Evolutionary conservation across 2,113 vertebrate genomes (phyloP).

Genomic region (Telmatochromis sp.): DNA sequence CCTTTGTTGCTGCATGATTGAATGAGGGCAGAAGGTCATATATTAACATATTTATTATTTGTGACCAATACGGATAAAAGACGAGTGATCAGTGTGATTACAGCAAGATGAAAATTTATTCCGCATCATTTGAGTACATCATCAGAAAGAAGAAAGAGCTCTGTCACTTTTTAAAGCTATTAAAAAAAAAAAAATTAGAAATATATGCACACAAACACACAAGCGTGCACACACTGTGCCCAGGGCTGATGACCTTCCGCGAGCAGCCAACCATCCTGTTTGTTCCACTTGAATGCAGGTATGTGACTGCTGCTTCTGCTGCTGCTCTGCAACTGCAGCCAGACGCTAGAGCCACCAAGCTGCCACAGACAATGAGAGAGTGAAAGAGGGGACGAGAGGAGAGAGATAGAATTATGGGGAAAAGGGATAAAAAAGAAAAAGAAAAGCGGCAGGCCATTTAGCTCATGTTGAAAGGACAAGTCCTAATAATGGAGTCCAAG

Average conservation of each 20-base stretch:
- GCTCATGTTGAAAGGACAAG: constrained; percentile 37
- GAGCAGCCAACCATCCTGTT: constrained; percentile 72
- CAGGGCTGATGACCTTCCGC: constrained; percentile 68
- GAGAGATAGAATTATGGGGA: neutral
- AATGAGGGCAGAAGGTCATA: neutral
- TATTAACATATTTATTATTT: neutral
- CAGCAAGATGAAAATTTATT: neutral
- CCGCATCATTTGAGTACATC: neutral
- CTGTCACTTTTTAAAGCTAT: neutral
- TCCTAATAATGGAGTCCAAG: constrained; percentile 34
- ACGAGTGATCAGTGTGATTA: neutral
- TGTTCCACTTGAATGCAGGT: constrained; percentile 74
- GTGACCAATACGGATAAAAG: neutral
- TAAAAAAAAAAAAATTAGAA: neutral
- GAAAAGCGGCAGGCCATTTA: constrained; percentile 36
- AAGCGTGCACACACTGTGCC: constrained; percentile 15
- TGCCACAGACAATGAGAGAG: constrained; percentile 23
- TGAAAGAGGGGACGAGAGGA: neutral
- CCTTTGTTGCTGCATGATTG: neutral
- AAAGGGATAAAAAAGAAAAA: neutral
- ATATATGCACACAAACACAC: neutral
- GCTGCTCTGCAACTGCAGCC: constrained; percentile 56
- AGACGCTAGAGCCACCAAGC: constrained; percentile 42
- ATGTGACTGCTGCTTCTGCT: constrained; percentile 60
- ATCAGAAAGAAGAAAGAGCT: neutral